Evolutionary conservation across 2,888 invertebrate species (phyloP), one percentile per base, ranked within the genome.

Genomic region (Griposia aprilina): DNA sequence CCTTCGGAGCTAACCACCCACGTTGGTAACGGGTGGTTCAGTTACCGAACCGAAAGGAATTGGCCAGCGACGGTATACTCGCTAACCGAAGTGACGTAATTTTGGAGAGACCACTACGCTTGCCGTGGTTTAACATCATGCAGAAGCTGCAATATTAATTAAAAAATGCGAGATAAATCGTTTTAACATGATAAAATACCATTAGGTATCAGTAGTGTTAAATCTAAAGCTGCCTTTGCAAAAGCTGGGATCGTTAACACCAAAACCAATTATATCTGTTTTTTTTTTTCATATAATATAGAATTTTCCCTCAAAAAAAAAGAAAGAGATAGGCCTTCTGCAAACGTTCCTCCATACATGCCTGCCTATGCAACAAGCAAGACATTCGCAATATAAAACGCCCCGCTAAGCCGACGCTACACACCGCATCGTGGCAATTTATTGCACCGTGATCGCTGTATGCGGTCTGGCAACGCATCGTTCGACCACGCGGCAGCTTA

Each of bases 401-500:
- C 88, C 69, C 78, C 87, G 91, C 90, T 90, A 90, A 91, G 90
- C 92, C 88, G 86, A 92, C 91, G 90, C 92, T 92, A 90, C 91
- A 91, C 88, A 87, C 90, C 90, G 86, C 93, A 89, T 90, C 90
- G 87, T 86, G 84, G 89, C 91, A 91, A 94, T 93, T 93, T 94
- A 94, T 93, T 89, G 91, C 88, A 75, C 82, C 83, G 83, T 89
- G 90, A 91, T 92, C 90, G 89, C 87, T 89, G 85, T 86, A 88
- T 93, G 93, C 87, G 93, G 93, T 90, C 90, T 92, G 93, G 94
- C 92, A 93, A 90, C 91, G 90, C 92, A 90, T 88, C 88, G 86
- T 66, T 74, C 74, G 20, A 66, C 76, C 76, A 83, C 83, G 79
- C 81, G 83, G 36, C 62, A 48, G 77, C 65, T 81, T 83, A 85